A percentile compares a stretch with the other conserved stretches of the same genome.
phyloP scores from a whole-genome alignment of 1,140 invertebrate genomes.

The Nixonia krombeini region DNA sequence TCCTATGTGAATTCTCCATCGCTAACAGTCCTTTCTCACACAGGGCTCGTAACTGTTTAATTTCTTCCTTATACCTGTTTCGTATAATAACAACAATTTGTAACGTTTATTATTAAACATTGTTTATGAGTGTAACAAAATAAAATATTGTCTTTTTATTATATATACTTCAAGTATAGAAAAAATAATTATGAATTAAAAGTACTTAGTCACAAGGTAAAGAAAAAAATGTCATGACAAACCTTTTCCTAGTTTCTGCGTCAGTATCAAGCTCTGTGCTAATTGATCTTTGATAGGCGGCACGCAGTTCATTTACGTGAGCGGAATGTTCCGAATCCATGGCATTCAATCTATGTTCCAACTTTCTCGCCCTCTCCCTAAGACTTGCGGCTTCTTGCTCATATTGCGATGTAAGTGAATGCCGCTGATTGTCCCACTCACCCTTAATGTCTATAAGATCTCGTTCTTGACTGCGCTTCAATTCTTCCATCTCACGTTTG shows the following conservation, averaged over 20 bases:
- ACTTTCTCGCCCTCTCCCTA: conserved; percentile 75
- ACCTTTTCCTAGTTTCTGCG: conserved; percentile 79
- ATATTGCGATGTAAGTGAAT: conserved; percentile 61
- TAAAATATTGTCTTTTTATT: no score
- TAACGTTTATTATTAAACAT: no score
- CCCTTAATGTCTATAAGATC: conserved; percentile 66
- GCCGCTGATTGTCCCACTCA: conserved; percentile 70
- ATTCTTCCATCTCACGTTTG: conserved; percentile 56
- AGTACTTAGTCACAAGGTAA: no score
- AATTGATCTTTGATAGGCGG: conserved; percentile 78
- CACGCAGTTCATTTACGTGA: conserved; percentile 80
- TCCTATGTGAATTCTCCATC: conserved; percentile 91
- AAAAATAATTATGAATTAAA: no score
- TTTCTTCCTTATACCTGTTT: conserved; percentile 82
- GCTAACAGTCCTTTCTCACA: conserved; percentile 89
- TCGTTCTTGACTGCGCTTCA: conserved; percentile 58
- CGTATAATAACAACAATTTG: no score
- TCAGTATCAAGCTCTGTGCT: conserved; percentile 70
- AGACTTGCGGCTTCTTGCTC: conserved; percentile 69
- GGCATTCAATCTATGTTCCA: conserved; percentile 79
- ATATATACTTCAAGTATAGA: no score
- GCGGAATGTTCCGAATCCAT: conserved; percentile 84
- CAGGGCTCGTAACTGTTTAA: conserved; percentile 85
- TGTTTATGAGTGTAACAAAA: no score
- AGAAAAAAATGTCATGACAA: no score